Evolutionary conservation across 2,113 vertebrate genomes (phyloP), one percentile per base, ranked within the genome.

Genomic region (Notiomystis cincta): DNA sequence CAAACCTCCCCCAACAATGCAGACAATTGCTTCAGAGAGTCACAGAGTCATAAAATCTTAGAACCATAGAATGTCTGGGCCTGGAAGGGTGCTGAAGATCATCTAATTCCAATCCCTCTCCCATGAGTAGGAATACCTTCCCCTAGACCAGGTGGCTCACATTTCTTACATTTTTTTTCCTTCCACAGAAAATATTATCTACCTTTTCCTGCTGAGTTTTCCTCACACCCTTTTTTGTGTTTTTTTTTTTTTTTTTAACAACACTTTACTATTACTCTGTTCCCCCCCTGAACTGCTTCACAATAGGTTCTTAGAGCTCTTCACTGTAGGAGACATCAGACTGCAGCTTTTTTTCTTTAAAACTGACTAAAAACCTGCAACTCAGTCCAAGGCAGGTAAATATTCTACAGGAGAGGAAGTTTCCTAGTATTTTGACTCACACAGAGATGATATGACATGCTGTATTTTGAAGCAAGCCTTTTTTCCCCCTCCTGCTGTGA

Each of bases 391-490:
- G 42, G 8, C 37, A 91, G 23, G 33, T 58, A 96, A 91, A 93
- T 90, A 95, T 70, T 85, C 84, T 21, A 31, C 38, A 85, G 15
- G 19, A 76, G 77, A 69, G n/a, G 35, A 58, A 78, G 58, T 73
- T 85, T 82, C 45, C 66, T 60, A 12, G 15, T 70, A 82, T 82
- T 77, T 83, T 81, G 61, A 45, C 40, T 94, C 93, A 87, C 57
- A 45, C 6, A 3, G 82, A 85, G 82, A 72, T 48, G 31, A 62
- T 77, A 80, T 60, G 35, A 57, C 61, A 71, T 19, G 22, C 10
- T 91, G 54, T n/a, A 91, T 95, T 96, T 95, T 72, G 83, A 83
- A 92, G 45, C 22, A 72, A 91, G 42, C 5, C 53, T 89, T 51
- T 51, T 78, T 64, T 12, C 45, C 8, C 27, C 18, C 58, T 91